Conservation (phyloP, 2,888 invertebrate species). For the Sussaba pulchella region DNA sequence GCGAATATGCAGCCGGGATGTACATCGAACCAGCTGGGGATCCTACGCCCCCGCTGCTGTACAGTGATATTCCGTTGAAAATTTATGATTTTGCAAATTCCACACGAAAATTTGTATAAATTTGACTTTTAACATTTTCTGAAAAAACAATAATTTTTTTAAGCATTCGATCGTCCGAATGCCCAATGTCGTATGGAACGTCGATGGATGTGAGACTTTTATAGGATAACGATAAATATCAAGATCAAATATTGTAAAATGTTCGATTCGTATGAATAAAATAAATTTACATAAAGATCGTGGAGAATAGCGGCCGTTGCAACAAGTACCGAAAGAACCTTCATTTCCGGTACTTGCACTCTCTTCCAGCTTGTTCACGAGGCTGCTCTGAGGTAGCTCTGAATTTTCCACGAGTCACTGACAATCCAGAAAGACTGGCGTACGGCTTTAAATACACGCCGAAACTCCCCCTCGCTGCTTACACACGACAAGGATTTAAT, state of each 20-base stretch:
- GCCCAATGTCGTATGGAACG: no score
- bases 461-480: slow-evolving; percentile 39
- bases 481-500: slow-evolving; percentile 52
- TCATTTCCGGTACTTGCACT: slow-evolving; percentile 33
- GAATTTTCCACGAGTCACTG: slow-evolving; percentile 40
- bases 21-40: neutral
- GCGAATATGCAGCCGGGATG: slow-evolving; percentile 11
- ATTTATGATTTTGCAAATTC: slow-evolving; percentile 1
- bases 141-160: no score
- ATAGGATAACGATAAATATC: no score
- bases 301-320: slow-evolving; percentile 38
- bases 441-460: slow-evolving; percentile 64
- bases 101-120: neutral
- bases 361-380: neutral
- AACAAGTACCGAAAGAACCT: slow-evolving; percentile 22
- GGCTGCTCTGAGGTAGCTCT: slow-evolving; percentile 24
- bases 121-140: no score
- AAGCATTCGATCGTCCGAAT: no score
- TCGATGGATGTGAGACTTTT: no score
- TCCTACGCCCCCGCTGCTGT: slow-evolving; percentile 14
- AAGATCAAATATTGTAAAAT: no score
- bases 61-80: slow-evolving; percentile 39
- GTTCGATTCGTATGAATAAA: no score
- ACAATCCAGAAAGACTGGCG: slow-evolving; percentile 27
- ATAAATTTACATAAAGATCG: slow-evolving; percentile 38